A percentile compares a stretch with the other conserved stretches of the same genome.
phyloP scores from a whole-genome alignment of 2,113 vertebrate genomes.

The Mesitornis unicolor region DNA sequence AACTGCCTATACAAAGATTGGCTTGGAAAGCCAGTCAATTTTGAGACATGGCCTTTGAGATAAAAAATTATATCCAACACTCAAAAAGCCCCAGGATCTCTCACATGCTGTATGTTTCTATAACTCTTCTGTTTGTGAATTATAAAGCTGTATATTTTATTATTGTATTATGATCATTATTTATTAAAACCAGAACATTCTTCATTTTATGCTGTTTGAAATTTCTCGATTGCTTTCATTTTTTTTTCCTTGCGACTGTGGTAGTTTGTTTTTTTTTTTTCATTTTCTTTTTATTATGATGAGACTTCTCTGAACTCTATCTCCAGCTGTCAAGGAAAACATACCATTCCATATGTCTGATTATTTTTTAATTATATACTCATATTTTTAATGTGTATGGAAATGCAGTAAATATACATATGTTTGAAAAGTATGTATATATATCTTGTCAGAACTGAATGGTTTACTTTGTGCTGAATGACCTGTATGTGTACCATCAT shows the following conservation, averaged over 20 bases:
- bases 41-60: not conserved
- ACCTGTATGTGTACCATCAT: rapidly evolving
- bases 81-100: not conserved
- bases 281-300: not conserved
- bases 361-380: not conserved
- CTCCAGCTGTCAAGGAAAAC: not conserved
- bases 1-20: not conserved
- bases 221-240: not conserved
- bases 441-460: not conserved
- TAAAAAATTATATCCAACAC: not conserved
- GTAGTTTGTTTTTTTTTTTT: not conserved
- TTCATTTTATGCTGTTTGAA: not conserved
- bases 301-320: not conserved
- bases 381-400: not conserved
- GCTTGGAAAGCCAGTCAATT: not conserved
- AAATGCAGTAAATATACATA: not conserved
- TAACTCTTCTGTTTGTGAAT: not conserved
- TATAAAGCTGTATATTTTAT: not conserved
- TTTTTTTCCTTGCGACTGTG: not conserved
- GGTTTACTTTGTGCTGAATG: not conserved
- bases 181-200: not conserved
- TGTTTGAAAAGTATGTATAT: not conserved
- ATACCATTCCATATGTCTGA: not conserved
- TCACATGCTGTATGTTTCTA: not conserved
- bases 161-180: not conserved